Percentiles rank a stretch among this genome's conserved stretches.
phyloP scores from a whole-genome alignment of 2,113 vertebrate genomes.

The Perca flavescens region DNA sequence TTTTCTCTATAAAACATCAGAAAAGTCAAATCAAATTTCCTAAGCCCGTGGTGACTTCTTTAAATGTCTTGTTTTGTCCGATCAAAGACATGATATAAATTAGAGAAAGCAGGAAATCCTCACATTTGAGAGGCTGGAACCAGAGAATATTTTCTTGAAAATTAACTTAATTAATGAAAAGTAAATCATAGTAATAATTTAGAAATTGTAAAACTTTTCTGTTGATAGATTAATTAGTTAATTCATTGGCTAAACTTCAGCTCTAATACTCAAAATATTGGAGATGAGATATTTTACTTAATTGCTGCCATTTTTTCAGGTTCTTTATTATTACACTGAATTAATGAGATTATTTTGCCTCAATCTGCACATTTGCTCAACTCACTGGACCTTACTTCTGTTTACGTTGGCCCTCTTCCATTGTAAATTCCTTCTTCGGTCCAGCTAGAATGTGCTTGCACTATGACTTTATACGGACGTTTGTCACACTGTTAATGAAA shows the following conservation, averaged over 20 bases:
- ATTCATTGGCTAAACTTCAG: not conserved
- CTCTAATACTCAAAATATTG: not conserved
- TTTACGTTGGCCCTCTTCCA: not conserved
- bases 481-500: slow-evolving; percentile 69
- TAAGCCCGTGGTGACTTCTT: not conserved
- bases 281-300: not conserved
- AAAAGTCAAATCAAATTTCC: not conserved
- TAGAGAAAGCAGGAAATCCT: not conserved
- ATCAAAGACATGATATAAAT: not conserved
- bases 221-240: not conserved
- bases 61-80: not conserved
- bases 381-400: not conserved
- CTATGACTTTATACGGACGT: slow-evolving; percentile 45
- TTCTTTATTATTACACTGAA: not conserved
- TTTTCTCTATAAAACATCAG: not conserved
- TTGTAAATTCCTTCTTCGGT: slow-evolving; percentile 20
- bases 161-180: not conserved
- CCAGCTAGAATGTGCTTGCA: slow-evolving; percentile 45
- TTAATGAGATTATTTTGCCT: slow-evolving; percentile 23
- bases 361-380: slow-evolving; percentile 28
- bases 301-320: not conserved
- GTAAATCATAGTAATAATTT: not conserved
- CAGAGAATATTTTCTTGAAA: not conserved
- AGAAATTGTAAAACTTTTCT: not conserved
- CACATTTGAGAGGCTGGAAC: not conserved